A percentile compares a stretch with the other conserved stretches of the same genome.
phyloP scores from a whole-genome alignment of 2,888 invertebrate species.

The Latrodectus elegans region DNA sequence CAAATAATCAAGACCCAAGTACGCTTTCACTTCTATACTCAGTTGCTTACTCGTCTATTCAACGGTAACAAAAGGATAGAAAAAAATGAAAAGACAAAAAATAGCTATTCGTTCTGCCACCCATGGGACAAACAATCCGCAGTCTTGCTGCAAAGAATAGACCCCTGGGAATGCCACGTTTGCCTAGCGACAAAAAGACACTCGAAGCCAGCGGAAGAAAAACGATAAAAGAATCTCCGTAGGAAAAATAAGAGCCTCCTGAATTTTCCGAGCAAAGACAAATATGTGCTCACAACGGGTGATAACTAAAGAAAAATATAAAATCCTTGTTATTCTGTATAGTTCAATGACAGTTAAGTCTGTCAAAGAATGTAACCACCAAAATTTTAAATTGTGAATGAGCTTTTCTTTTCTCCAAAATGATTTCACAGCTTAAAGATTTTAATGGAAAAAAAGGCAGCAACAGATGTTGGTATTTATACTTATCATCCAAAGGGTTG shows the following conservation, averaged over 20 bases:
- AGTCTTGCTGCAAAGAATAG: slow-evolving; percentile 4
- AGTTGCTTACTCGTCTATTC: slow-evolving; percentile 33
- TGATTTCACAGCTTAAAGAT: too few relatives aligned
- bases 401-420: too few relatives aligned
- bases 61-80: not conserved
- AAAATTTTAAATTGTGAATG: too few relatives aligned
- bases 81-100: not conserved
- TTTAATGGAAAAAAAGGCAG: too few relatives aligned
- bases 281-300: slow-evolving; percentile 26
- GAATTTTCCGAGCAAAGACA: slow-evolving; percentile 38
- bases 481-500: too few relatives aligned
- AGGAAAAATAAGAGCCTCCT: not conserved
- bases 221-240: slow-evolving; percentile 22
- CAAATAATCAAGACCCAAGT: slow-evolving; percentile 15
- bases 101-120: not conserved
- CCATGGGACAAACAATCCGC: slow-evolving; percentile 32
- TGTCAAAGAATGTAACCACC: too few relatives aligned
- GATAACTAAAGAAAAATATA: slow-evolving; percentile 21
- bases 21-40: slow-evolving; percentile 15
- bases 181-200: slow-evolving; percentile 46
- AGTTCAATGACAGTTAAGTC: too few relatives aligned
- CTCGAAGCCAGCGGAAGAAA: slow-evolving; percentile 31
- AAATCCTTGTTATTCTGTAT: slow-evolving; percentile 7
- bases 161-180: slow-evolving; percentile 46
- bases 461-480: too few relatives aligned